Evolutionary conservation across 2,888 invertebrate genomes (phyloP), one percentile per base, ranked within the genome.

Genomic region (Amblyteles armatorius): DNA sequence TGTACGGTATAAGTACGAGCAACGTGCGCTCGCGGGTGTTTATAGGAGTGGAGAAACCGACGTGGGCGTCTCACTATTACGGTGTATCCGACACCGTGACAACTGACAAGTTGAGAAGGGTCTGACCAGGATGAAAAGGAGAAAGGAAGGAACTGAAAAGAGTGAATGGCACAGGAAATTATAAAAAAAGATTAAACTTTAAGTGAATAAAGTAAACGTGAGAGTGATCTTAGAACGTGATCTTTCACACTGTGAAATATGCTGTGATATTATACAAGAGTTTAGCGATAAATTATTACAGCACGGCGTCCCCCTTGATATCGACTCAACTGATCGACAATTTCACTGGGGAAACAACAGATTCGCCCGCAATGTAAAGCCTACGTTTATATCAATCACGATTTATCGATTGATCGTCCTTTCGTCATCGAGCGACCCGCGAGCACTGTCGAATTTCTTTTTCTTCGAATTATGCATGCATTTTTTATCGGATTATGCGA

Each of bases 41-140:
- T 68, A 88, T 89, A 80, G 85, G 87, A 81, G 85, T 77, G 84
- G 74, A 84, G 85, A 65, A 60, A 82, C 57, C 71, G 26, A 87
- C 86, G 91, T 91, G 89, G 91, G 91, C 86, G 91, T 83, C 72
- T 83, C 60, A 85, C 86, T 88, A 90, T 91, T 90, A 88, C 67
- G 44, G 33, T 89, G 86, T 89, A 89, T 86, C 90, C 89, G 90
- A 91, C 90, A 85, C 85, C 84, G 86, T 86, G 89, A 85, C 88
- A 89, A 88, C 44, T 80, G 80, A 79, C 72, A 65, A 55, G 80
- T 68, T 19, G 50, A 13, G 73, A 73, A 57, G 57, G 73, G 57
- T 22, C 26, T 16, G 13, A 16, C 72, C 26, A 33, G 22, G 13
- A 48, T 13, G 52, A 65, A 33, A 22, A 16, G 57, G 73, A 77